phyloP scores from a whole-genome alignment of 2,888 invertebrate genomes.

The Fragum fragum region DNA sequence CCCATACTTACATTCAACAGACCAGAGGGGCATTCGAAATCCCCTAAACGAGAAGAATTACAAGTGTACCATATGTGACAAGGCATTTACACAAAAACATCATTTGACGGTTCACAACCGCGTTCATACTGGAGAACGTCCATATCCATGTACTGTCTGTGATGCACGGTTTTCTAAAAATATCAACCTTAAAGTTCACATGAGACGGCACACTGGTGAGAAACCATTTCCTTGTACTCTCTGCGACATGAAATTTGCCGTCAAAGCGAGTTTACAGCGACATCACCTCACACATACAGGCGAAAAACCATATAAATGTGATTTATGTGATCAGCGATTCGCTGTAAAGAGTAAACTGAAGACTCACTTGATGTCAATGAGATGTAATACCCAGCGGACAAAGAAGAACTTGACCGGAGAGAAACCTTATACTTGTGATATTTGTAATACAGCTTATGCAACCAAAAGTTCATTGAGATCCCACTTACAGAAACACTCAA shows the following conservation, averaged over 20 bases:
- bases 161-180: slow-evolving; percentile 20
- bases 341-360: slow-evolving; percentile 19
- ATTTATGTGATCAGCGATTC: slow-evolving; percentile 18
- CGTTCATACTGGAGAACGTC: slow-evolving; percentile 16
- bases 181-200: slow-evolving; percentile 24
- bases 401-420: slow-evolving; percentile 15
- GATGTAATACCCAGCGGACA: slow-evolving; percentile 14
- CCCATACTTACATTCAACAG: slow-evolving; percentile 2
- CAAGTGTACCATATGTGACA: slow-evolving; percentile 17
- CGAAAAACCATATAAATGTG: slow-evolving; percentile 16
- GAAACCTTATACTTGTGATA: slow-evolving; percentile 29
- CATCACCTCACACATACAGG: slow-evolving; percentile 26
- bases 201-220: slow-evolving; percentile 18
- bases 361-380: slow-evolving; percentile 14
- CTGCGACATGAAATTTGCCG: slow-evolving; percentile 26
- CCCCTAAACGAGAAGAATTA: slow-evolving; percentile 21
- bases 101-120: slow-evolving; percentile 16
- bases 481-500: slow-evolving; percentile 19
- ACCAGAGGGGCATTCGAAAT: slow-evolving; percentile 21
- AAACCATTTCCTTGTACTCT: slow-evolving; percentile 24
- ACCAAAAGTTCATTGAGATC: not conserved
- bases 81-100: slow-evolving; percentile 22
- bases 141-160: slow-evolving; percentile 14
- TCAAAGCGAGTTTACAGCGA: slow-evolving; percentile 21
- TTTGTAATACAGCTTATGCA: slow-evolving; percentile 14